These are phyloP conservation scores for Bradynema listronoti DNA, from an alignment of 1,140 invertebrate species.

Conservation along the genomic window DNA sequence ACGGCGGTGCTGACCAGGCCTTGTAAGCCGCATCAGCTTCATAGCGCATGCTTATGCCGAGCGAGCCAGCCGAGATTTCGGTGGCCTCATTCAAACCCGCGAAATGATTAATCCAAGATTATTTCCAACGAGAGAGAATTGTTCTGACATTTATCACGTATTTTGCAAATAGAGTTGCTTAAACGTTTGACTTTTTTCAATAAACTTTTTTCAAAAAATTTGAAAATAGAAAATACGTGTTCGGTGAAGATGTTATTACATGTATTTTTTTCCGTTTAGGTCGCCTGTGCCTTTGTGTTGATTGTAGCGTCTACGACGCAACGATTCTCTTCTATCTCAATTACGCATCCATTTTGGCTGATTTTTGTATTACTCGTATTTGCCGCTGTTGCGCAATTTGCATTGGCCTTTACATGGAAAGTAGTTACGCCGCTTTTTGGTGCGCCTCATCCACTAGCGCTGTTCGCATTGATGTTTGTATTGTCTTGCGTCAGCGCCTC, in stretches of 20 bases:
- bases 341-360: slow-evolving; percentile 63
- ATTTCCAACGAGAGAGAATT: no score
- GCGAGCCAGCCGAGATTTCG: no score
- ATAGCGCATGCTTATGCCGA: no score
- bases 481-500: slow-evolving; percentile 81
- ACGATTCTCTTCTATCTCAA: slow-evolving; percentile 62
- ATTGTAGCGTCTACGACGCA: slow-evolving; percentile 64
- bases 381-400: slow-evolving; percentile 66
- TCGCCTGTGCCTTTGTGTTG: slow-evolving; percentile 77
- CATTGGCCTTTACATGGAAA: slow-evolving; percentile 71
- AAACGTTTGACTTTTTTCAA: background rate
- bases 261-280: slow-evolving; percentile 39
- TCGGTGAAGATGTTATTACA: background rate
- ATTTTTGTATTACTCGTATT: slow-evolving; percentile 68
- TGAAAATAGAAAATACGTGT: no score
- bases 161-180: no score
- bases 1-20: no score
- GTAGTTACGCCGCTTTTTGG: slow-evolving; percentile 61
- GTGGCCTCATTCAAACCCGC: no score
- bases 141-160: no score
- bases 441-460: slow-evolving; percentile 66
- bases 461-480: slow-evolving; percentile 71
- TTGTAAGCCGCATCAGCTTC: no score
- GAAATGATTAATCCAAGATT: no score
- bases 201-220: background rate